Base-by-base conservation (phyloP, 1,140 invertebrate genomes). In the Papilio xuthus region DNA sequence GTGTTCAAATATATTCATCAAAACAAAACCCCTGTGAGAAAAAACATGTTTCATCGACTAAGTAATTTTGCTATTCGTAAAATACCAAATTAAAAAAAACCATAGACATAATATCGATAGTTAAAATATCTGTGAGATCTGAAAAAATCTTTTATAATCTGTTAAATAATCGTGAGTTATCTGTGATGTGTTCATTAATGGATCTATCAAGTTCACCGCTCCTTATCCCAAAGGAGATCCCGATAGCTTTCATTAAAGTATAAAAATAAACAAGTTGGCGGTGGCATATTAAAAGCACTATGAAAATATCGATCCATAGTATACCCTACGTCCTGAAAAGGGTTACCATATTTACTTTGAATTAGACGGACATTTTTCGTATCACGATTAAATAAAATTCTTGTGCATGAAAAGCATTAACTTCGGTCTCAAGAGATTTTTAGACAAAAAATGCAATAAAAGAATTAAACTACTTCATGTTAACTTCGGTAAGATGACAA, bases 251-350 rank as follows among this genome's bases (percentile, higher is more conserved):
- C 82, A 74, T 82, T 81, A 81, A 82, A 84, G 85, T 82, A 87
- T 87, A 89, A 85, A 87, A 87, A 89, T 90, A 88, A 90, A 86
- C 82, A 88, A 87, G 83, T 86, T 80, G 84, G 79, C 82, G 85
- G 82, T 85, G 84, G 88, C 86, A 90, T 90, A 92, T 93, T 90
- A 92, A 92, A 90, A 91, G 87, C 85, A 89, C 85, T 90, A 93
- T 93, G 90, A 92, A 93, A 92, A 93, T 93, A 93, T 93, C 89
- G 92, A 93, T 93, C 89, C 86, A 90, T 86, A 89, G 84, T 85
- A 87, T 85, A 82, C 83, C 78, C 88, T 86, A 89, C 87, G 90
- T 93, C 91, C 92, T 76, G 74, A n/a, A 41, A 42, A 60, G 74
- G 53, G 74, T 60, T 20, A 60, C 74, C 74, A 76, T 32, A 63